Conservation (phyloP, 2,113 vertebrate species). For the Anas platyrhynchos region DNA sequence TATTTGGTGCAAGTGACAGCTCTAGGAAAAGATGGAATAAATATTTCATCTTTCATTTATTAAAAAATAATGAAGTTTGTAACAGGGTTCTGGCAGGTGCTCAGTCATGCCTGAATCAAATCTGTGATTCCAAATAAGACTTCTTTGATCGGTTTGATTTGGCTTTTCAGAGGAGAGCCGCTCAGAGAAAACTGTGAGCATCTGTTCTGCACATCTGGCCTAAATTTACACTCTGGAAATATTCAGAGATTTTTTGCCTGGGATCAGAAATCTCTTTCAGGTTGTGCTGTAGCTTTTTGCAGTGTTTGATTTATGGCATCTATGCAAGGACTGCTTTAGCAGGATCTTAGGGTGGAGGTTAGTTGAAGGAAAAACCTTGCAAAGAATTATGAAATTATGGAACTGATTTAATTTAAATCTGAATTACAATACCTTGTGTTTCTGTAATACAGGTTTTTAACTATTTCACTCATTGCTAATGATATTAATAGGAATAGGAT, state of each 20-base stretch:
- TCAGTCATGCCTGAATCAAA: background rate
- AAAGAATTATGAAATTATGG: background rate
- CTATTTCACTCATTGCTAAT: constrained; percentile 21
- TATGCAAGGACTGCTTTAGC: background rate
- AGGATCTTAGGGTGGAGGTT: background rate
- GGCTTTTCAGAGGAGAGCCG: background rate
- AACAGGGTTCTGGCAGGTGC: constrained; percentile 2
- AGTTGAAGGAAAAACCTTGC: background rate
- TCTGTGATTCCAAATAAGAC: background rate
- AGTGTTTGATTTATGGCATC: background rate
- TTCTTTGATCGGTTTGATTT: background rate
- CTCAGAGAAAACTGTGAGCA: background rate
- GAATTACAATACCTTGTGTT: background rate
- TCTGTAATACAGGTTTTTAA: background rate
- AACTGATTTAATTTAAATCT: constrained; percentile 39
- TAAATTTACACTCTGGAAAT: background rate
- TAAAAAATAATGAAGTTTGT: constrained; percentile 1
- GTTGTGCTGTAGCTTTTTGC: background rate
- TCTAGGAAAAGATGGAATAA: constrained; percentile 31
- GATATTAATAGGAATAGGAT: background rate
- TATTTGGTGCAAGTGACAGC: background rate
- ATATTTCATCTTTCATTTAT: constrained; percentile 21
- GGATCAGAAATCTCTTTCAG: background rate
- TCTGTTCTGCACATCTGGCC: background rate
- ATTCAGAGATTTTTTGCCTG: constrained; percentile 1